phyloP scores from a whole-genome alignment of 2,888 invertebrate species.

The Phalangium opilio region DNA sequence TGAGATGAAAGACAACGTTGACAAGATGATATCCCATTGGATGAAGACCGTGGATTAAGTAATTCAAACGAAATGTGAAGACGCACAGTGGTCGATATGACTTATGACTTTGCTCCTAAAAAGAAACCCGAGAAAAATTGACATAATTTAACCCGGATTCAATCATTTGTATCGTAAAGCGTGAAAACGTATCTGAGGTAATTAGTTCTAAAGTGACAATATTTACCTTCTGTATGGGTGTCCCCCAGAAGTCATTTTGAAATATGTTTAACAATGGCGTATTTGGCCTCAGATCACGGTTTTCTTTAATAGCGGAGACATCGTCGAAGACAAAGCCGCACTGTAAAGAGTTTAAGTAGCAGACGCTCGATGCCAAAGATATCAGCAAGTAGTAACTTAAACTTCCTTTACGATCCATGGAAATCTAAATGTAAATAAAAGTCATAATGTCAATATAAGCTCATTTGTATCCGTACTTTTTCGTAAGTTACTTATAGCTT shows the following conservation, averaged over 20 bases:
- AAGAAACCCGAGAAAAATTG: too few relatives aligned
- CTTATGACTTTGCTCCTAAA: constrained; percentile 83
- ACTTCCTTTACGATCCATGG: too few relatives aligned
- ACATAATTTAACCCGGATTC: too few relatives aligned
- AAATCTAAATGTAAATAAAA: too few relatives aligned
- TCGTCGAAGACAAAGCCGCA: constrained; percentile 96
- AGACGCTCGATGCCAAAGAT: constrained; percentile 21
- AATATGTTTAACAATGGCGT: constrained; percentile 79
- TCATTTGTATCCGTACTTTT: too few relatives aligned
- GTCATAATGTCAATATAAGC: too few relatives aligned
- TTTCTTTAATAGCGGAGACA: constrained; percentile 91
- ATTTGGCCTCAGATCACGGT: constrained; percentile 79
- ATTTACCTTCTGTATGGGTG: constrained; percentile 86
- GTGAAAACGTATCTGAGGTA: too few relatives aligned
- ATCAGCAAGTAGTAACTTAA: constrained; percentile 5
- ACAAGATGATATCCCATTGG: constrained; percentile 20
- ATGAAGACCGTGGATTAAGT: constrained; percentile 17
- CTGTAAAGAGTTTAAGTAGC: constrained; percentile 73
- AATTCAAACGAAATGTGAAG: constrained; percentile 21
- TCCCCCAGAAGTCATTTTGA: constrained; percentile 97
- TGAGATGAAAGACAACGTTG: constrained; percentile 16
- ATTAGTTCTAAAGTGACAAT: too few relatives aligned
- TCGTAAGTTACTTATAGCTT: too few relatives aligned
- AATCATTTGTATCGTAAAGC: too few relatives aligned
- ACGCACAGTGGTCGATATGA: constrained; percentile 21